These are phyloP conservation scores for Muscidifurax raptorellus DNA, from an alignment of 1,140 invertebrate genomes.

Conservation along the genomic window DNA sequence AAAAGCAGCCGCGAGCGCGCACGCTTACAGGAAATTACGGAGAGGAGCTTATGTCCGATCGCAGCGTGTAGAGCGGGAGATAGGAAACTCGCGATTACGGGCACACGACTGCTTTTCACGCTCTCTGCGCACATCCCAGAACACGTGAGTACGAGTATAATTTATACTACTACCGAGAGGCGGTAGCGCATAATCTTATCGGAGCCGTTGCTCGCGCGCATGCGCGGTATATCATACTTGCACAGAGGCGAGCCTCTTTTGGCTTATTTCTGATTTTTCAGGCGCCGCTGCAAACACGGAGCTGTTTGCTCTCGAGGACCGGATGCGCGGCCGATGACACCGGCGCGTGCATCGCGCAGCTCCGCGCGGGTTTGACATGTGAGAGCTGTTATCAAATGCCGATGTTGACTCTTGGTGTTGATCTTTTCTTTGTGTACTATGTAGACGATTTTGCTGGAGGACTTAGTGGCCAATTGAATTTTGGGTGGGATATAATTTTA, in stretches of 20 bases:
- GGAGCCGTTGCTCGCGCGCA: neutral
- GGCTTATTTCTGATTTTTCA: too few relatives aligned
- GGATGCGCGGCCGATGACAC: neutral
- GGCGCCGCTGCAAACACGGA: neutral
- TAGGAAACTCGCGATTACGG: conserved; percentile 39
- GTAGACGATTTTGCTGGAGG: too few relatives aligned
- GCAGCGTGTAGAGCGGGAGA: neutral
- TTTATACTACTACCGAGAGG: neutral
- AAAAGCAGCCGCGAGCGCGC: neutral
- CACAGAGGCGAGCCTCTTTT: neutral
- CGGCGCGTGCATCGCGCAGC: neutral
- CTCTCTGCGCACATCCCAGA: neutral
- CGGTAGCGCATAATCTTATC: conserved; percentile 39
- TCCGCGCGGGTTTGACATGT: neutral
- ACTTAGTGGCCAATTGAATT: too few relatives aligned
- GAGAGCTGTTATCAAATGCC: too few relatives aligned
- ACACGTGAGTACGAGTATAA: neutral
- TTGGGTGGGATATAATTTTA: too few relatives aligned
- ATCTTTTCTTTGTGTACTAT: too few relatives aligned
- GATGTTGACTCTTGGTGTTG: too few relatives aligned
- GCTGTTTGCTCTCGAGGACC: neutral
- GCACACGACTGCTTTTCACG: conserved; percentile 35
- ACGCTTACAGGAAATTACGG: conserved; percentile 15
- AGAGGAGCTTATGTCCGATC: neutral
- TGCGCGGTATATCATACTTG: too few relatives aligned